Percentiles rank a stretch among this genome's conserved stretches.
Evolutionary conservation across 2,113 vertebrate genomes (phyloP).

Genomic region (Orthonyx spaldingii): DNA sequence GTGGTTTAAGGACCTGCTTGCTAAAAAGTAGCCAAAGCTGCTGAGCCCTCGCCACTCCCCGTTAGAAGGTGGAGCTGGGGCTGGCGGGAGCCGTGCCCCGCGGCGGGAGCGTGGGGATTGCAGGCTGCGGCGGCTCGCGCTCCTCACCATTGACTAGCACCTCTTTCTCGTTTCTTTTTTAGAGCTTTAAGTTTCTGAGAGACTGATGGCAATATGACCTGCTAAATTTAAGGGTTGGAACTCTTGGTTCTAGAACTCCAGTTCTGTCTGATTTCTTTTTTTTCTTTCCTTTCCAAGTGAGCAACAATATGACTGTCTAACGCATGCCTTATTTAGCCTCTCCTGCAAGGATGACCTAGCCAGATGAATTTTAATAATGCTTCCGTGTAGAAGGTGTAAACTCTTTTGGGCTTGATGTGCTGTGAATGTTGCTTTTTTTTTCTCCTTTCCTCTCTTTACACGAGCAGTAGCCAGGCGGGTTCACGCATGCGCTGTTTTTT

Average conservation of each 20-base stretch:
- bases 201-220: slow-evolving; percentile 76
- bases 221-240: slow-evolving; percentile 76
- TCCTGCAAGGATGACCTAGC: slow-evolving; percentile 81
- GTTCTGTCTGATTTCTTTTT: slow-evolving; percentile 57
- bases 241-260: slow-evolving; percentile 71
- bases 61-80: neutral
- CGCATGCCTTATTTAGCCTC: slow-evolving; percentile 98
- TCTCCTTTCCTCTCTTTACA: slow-evolving; percentile 69
- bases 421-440: slow-evolving; percentile 84
- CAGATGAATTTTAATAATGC: slow-evolving; percentile 82
- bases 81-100: neutral
- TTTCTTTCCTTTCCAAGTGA: slow-evolving; percentile 74
- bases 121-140: neutral
- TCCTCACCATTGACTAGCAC: slow-evolving; percentile 37
- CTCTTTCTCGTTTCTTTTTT: slow-evolving; percentile 49
- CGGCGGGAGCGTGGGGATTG: neutral
- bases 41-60: neutral
- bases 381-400: slow-evolving; percentile 88
- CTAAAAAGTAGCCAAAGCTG: neutral
- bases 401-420: slow-evolving; percentile 91
- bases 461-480: slow-evolving; percentile 58
- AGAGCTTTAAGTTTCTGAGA: slow-evolving; percentile 78
- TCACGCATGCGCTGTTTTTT: slow-evolving; percentile 78
- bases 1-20: neutral
- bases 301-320: slow-evolving; percentile 90